Evolutionary conservation across 2,797 vertebrate genomes (phyloP).

Genomic region (Cynodonichthys magdalenae): DNA sequence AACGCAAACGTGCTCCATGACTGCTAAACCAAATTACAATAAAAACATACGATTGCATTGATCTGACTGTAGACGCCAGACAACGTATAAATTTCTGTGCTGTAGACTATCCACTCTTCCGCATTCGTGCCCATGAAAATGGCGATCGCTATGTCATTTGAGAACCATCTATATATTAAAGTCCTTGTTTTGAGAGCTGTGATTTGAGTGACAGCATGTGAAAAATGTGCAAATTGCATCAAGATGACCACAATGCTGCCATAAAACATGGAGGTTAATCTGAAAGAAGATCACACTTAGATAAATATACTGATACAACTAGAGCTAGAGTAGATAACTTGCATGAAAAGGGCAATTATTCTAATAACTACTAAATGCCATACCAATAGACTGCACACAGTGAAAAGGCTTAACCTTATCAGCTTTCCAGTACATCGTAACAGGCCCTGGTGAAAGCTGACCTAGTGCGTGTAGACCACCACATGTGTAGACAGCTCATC

Average conservation of each 20-base stretch:
- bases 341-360: slow-evolving; percentile 42
- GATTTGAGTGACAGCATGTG: slow-evolving; percentile 58
- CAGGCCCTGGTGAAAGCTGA: slow-evolving; percentile 42
- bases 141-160: too few species aligned
- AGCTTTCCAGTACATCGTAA: slow-evolving; percentile 34
- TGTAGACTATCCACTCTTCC: too few species aligned
- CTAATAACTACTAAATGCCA: slow-evolving; percentile 16
- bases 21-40: too few species aligned
- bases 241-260: slow-evolving; percentile 53
- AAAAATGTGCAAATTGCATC: slow-evolving; percentile 62
- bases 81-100: too few species aligned
- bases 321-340: slow-evolving; percentile 48
- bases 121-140: too few species aligned
- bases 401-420: slow-evolving; percentile 26
- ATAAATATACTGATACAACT: slow-evolving; percentile 63
- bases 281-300: slow-evolving; percentile 55
- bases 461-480: slow-evolving; percentile 43
- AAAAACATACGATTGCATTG: too few species aligned
- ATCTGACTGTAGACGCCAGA: too few species aligned
- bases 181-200: slow-evolving; percentile 44
- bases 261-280: slow-evolving; percentile 60
- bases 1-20: too few species aligned
- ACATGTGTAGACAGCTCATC: slow-evolving; percentile 68
- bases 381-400: slow-evolving; percentile 22
- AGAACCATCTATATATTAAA: slow-evolving; percentile 63